Base-by-base conservation (phyloP, 37 sponge, comb jelly and placozoan species). In the Hormiphora californensis region DNA sequence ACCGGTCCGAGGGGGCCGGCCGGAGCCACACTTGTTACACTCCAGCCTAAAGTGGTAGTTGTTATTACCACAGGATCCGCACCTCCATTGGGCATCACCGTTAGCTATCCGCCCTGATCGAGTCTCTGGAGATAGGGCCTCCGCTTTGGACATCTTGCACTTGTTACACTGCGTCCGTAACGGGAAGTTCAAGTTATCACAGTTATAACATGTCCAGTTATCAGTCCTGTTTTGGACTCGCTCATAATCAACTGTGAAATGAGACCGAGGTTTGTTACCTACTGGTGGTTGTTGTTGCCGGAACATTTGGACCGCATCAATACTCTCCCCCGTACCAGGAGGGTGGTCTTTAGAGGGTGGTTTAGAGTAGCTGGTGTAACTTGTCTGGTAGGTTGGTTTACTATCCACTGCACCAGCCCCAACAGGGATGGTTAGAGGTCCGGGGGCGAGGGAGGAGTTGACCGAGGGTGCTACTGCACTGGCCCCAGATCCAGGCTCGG, bases 121-220 rank as follows among this genome's bases (percentile, higher is more conserved):
- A 4, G 81, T 73, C 81, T 73, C 81, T 2, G 81, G 81, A 2
- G 81, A 43, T 0, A 73, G 12, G 1, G 81, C 81, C 44, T 73
- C 81, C 0, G 81, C 81, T 40, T 73, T 73, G 5, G 46, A 32
- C 81, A 73, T 73, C 25, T 46, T 73, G 23, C 81, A 73, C 81
- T 73, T 73, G 44, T 73, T 73, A 19, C 81, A 73, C 1, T 73
- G 81, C 1, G 81, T 73, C 21, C 81, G 3, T 43, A 73, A 46
- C 35, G 81, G 81, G 44, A 43, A 73, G 81, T 73, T 73, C 0
- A 73, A 46, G 44, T 73, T 73, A 41, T 73, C 81, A 73, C 81
- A 73, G 81, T 73, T 73, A 15, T 41, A 9, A 40, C 81, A 73
- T 1, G 36, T 73, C 81, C 81, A 73, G 46, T 73, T 73, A 5